These are phyloP conservation scores for Mohoua ochrocephala DNA, from an alignment of 2,113 vertebrate genomes.

Conservation along the genomic window DNA sequence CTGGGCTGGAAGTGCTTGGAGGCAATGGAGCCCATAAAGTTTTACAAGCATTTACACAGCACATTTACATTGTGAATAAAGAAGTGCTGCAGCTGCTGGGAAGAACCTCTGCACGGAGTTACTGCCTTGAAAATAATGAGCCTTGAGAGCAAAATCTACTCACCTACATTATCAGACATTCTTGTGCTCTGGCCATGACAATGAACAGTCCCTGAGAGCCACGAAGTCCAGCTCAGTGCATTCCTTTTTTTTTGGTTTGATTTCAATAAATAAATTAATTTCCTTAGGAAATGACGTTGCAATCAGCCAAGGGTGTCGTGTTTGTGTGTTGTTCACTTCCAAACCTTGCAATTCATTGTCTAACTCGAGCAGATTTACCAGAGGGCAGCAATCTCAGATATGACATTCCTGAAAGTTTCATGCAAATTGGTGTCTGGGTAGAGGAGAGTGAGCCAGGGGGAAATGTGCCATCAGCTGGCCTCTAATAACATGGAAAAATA, in stretches of 20 bases:
- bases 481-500: neutral
- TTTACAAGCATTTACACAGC: conserved; percentile 43
- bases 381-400: neutral
- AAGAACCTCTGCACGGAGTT: neutral
- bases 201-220: neutral
- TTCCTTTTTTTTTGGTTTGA: neutral
- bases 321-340: neutral
- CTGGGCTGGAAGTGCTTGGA: neutral
- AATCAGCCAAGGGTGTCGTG: neutral
- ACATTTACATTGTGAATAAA: conserved; percentile 15
- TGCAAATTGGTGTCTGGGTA: neutral
- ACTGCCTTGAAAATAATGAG: neutral
- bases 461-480: neutral
- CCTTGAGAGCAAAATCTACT: neutral
- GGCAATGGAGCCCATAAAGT: conserved; percentile 8
- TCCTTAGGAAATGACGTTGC: neutral
- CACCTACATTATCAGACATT: neutral
- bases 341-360: neutral
- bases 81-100: neutral
- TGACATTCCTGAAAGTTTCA: neutral
- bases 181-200: neutral
- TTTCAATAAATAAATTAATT: neutral
- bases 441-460: neutral
- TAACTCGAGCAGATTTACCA: neutral
- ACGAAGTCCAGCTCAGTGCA: neutral